Base-by-base conservation (phyloP, 2,888 invertebrate species). In the Cepaea hortensis region DNA sequence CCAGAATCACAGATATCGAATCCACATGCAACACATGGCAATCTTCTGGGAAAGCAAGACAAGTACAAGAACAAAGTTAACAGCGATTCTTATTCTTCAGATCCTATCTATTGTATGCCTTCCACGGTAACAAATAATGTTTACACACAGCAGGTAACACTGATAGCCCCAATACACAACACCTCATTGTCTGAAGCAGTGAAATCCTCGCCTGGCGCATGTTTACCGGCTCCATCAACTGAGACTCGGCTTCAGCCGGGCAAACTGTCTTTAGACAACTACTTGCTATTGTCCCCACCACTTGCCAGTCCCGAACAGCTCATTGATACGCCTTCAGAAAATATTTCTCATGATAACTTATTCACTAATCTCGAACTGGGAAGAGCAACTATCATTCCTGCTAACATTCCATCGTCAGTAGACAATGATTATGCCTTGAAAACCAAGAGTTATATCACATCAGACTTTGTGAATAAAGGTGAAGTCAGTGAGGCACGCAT, bases 231-330 rank as follows among this genome's bases (percentile, higher is more conserved):
- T 55, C 11, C 20, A 23, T 55, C 55, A 55, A 20, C 15, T 4
- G n/a, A 77, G 23, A 55, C 5, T 5, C 18, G 77, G 55, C 77
- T n/a, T 61, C 77, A 55, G 13, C n/a, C 77, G 23, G n/a, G 23
- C n/a, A 55, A 77, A 9, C 48, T 55, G 9, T n/a, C n/a, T 1
- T 55, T 55, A 11, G 50, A 77, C 3, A 15, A 20, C 23, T 55
- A 55, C n/a, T 23, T n/a, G 7, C 77, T 20, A 6, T 7, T 77
- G 55, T 77, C 55, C 23, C 77, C 77, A 11, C 77, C 77, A 55
- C 77, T 77, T 9, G 77, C 77, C 9, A 77, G 77, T 20, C 77
- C 77, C 1, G 77, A 77, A 55, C n/a, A 23, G 61, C 55, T 77
- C 20, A 23, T 0, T 11, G 77, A 77, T 3, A 77, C 55, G n/a